A percentile compares a stretch with the other conserved stretches of the same genome.
Conservation (phyloP, 2,113 vertebrate genomes). For the Siphamia tubifer region DNA sequence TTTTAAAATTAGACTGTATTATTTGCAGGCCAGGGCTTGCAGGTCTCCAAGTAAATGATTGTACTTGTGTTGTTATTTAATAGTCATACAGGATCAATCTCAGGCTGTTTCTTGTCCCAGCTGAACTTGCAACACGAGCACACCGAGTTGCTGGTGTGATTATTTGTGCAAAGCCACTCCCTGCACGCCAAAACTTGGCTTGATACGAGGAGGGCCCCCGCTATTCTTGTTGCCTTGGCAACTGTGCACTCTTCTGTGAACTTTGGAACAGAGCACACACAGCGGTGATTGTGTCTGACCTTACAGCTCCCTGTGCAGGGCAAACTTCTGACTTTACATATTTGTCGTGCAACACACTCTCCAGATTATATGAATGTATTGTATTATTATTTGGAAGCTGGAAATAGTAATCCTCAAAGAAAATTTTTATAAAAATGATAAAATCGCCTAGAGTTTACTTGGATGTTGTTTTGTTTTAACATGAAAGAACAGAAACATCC, state of each 20-base stretch:
- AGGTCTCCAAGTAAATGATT: not conserved
- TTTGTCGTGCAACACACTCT: conserved; percentile 4
- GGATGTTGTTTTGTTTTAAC: not conserved
- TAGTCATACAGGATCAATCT: not conserved
- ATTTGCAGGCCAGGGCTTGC: conserved; percentile 19
- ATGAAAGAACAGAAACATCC: not conserved
- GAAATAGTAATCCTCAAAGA: not conserved
- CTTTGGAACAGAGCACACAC: conserved; percentile 67
- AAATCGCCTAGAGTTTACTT: not conserved
- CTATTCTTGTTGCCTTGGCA: conserved; percentile 60
- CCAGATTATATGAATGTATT: not conserved
- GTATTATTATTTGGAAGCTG: not conserved
- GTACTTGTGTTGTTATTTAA: not conserved
- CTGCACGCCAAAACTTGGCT: conserved; percentile 52
- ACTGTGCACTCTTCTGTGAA: conserved; percentile 69
- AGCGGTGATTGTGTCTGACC: conserved; percentile 66
- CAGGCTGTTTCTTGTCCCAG: conserved; percentile 22
- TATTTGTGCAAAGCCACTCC: conserved; percentile 41
- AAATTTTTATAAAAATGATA: not conserved
- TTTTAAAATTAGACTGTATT: not conserved
- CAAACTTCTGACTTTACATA: conserved; percentile 53
- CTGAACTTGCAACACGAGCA: conserved; percentile 5
- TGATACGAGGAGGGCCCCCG: conserved; percentile 51
- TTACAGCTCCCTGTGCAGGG: conserved; percentile 16
- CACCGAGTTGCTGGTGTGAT: conserved; percentile 13